Percentiles rank a stretch among this genome's conserved stretches.
Conservation (phyloP, 2,888 invertebrate species). For the Anaspis maculata region DNA sequence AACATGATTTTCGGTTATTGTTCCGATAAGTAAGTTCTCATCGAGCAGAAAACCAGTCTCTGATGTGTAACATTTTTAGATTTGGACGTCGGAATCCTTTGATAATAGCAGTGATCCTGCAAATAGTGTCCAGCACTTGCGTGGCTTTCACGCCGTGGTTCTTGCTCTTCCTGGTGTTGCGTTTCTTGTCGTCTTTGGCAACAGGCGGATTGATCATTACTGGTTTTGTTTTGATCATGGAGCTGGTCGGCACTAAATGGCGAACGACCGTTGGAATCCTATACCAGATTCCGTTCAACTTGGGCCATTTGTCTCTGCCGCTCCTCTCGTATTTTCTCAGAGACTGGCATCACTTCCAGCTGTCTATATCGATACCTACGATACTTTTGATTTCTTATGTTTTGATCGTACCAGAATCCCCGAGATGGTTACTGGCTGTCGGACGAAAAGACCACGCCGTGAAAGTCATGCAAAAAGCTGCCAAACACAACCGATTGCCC, state of each 20-base stretch:
- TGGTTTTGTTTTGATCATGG: constrained; percentile 63
- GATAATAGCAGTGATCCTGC: constrained; percentile 63
- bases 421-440: neutral
- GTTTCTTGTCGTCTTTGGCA: constrained; percentile 65
- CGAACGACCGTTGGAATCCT: neutral
- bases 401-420: neutral
- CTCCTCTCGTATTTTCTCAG: constrained; percentile 1
- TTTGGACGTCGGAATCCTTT: constrained; percentile 66
- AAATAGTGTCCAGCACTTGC: constrained; percentile 60
- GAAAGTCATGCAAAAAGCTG: neutral
- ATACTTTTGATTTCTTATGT: neutral
- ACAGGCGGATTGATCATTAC: constrained; percentile 81
- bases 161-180: constrained; percentile 53
- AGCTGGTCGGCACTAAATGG: constrained; percentile 57
- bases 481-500: constrained; percentile 30
- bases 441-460: neutral
- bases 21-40: constrained; percentile 71
- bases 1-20: constrained; percentile 65
- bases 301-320: neutral
- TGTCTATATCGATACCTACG: neutral
- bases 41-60: no score
- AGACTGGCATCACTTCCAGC: neutral
- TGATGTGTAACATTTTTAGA: no score
- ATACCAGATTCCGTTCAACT: neutral
- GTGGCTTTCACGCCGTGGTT: constrained; percentile 65